phyloP scores from a whole-genome alignment of 1,140 invertebrate genomes.

The Aradophagus sp. region DNA sequence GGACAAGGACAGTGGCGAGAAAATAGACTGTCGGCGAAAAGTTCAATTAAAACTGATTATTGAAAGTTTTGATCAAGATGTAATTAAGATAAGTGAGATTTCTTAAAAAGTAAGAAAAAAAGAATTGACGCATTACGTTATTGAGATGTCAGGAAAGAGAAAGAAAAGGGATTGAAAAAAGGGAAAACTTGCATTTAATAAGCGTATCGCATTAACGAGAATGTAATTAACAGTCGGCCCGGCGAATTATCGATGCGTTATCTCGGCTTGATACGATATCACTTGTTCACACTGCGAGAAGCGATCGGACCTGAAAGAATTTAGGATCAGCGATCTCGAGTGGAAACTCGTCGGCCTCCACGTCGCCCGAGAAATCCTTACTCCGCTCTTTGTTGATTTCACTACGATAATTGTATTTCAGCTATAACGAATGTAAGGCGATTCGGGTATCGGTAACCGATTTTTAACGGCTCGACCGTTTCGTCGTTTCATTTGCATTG shows the following conservation, averaged over 20 bases:
- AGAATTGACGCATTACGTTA: constrained; percentile 18
- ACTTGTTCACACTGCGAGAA: constrained; percentile 30
- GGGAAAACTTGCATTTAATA: constrained; percentile 36
- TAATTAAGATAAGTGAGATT: constrained; percentile 37
- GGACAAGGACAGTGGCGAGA: not conserved
- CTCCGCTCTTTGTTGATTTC: constrained; percentile 4
- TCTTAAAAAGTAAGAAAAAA: too few relatives aligned
- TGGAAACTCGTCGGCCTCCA: constrained; percentile 48
- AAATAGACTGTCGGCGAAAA: constrained; percentile 1
- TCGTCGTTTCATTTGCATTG: too few relatives aligned
- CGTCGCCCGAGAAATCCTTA: constrained; percentile 14
- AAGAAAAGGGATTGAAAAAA: too few relatives aligned
- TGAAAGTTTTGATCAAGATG: constrained; percentile 39
- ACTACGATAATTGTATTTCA: constrained; percentile 28
- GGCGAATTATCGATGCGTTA: constrained; percentile 49
- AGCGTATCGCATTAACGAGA: constrained; percentile 50
- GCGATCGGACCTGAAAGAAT: constrained; percentile 27
- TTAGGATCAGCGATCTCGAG: constrained; percentile 43
- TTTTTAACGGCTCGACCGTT: too few relatives aligned
- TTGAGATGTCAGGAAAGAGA: too few relatives aligned
- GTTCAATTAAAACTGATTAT: constrained; percentile 40
- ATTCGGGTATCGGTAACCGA: constrained; percentile 8
- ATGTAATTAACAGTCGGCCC: constrained; percentile 53
- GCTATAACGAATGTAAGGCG: constrained; percentile 5
- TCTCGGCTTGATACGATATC: constrained; percentile 40